phyloP scores from a whole-genome alignment of 2,113 vertebrate genomes.

The Clarias magur region DNA sequence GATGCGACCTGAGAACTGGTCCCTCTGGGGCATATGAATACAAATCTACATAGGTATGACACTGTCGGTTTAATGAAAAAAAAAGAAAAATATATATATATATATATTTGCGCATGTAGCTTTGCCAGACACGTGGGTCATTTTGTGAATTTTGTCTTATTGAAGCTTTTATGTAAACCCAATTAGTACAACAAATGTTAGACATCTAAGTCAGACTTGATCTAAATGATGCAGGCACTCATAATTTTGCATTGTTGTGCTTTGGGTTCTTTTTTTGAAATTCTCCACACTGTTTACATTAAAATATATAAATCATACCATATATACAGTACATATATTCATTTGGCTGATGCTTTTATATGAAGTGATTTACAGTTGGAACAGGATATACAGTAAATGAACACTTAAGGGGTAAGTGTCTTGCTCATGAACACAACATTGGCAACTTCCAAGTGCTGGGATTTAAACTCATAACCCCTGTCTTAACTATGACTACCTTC shows the following conservation, averaged over 20 bases:
- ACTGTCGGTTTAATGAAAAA: constrained; percentile 26
- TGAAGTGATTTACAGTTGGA: not conserved
- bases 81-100: not conserved
- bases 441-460: not conserved
- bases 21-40: constrained; percentile 38
- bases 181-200: not conserved
- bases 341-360: not conserved
- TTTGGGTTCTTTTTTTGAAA: not conserved
- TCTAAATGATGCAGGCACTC: not conserved
- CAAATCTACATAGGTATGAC: constrained; percentile 30
- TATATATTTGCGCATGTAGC: not conserved
- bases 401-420: not conserved
- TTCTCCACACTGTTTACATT: not conserved
- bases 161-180: not conserved
- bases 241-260: constrained; percentile 10
- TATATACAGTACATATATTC: not conserved
- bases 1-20: constrained; percentile 40
- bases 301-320: not conserved
- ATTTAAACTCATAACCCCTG: not conserved
- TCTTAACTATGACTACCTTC: not conserved
- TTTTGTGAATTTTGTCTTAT: constrained; percentile 12
- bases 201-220: not conserved
- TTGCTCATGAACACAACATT: not conserved
- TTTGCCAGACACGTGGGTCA: not conserved
- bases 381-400: not conserved